A percentile compares a stretch with the other conserved stretches of the same genome.
These are phyloP conservation scores for Masnerella sp. DNA, from an alignment of 2,888 invertebrate genomes.

Conservation along the genomic window DNA sequence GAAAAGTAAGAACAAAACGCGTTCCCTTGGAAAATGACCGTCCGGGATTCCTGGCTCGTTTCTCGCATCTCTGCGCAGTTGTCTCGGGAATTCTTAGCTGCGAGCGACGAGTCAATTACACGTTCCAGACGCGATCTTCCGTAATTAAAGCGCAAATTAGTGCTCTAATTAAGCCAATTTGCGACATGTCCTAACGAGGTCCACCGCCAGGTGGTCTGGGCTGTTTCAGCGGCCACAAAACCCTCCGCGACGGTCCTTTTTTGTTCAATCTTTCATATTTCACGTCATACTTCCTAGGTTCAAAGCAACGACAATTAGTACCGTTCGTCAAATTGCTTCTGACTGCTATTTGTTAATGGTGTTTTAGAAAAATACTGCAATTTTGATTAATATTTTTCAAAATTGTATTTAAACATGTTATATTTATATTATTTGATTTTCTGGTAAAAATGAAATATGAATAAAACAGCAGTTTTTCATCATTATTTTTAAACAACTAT, in stretches of 20 bases:
- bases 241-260: constrained; percentile 14
- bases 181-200: constrained; percentile 66
- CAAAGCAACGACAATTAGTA: too few species aligned
- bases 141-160: constrained; percentile 66
- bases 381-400: too few species aligned
- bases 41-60: constrained; percentile 50
- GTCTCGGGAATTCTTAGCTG: constrained; percentile 46
- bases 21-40: constrained; percentile 39
- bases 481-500: too few species aligned
- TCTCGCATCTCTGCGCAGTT: constrained; percentile 18
- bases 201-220: constrained; percentile 65
- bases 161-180: constrained; percentile 69
- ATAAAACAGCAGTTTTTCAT: too few species aligned
- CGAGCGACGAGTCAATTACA: constrained; percentile 65
- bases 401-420: too few species aligned
- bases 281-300: constrained; percentile 41
- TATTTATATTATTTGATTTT: too few species aligned
- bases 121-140: constrained; percentile 59
- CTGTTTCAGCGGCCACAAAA: constrained; percentile 21
- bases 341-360: too few species aligned
- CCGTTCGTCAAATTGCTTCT: too few species aligned
- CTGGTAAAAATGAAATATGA: too few species aligned
- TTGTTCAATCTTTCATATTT: constrained; percentile 45
- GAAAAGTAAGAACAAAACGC: constrained; percentile 37
- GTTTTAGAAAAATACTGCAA: too few species aligned